These are phyloP conservation scores for Fabriciana adippe DNA, from an alignment of 2,888 invertebrate species.

Conservation along the genomic window DNA sequence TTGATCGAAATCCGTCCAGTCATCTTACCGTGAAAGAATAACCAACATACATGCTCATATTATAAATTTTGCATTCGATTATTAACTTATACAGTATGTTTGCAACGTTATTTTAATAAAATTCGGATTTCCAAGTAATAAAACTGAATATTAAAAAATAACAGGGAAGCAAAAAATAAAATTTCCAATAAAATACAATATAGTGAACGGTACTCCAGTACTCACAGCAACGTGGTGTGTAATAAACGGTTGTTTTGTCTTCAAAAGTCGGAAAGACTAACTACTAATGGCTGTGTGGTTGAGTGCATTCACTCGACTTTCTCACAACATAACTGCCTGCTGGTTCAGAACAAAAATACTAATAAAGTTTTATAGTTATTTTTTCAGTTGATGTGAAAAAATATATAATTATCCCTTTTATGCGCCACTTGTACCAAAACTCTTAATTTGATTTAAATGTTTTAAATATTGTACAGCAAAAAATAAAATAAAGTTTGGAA, in stretches of 20 bases:
- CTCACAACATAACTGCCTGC: conserved; percentile 17
- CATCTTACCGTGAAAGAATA: too few relatives aligned
- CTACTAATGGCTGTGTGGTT: conserved; percentile 17
- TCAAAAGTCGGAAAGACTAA: conserved; percentile 19
- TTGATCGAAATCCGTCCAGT: too few relatives aligned
- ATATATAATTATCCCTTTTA: too few relatives aligned
- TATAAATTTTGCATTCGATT: too few relatives aligned
- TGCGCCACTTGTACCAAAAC: too few relatives aligned
- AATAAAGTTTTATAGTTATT: neutral
- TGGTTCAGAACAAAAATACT: neutral
- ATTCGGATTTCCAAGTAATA: too few relatives aligned
- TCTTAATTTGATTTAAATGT: too few relatives aligned
- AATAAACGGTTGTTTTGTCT: conserved; percentile 20
- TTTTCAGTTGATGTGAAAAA: neutral
- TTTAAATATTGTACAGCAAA: too few relatives aligned
- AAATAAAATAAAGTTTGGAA: too few relatives aligned
- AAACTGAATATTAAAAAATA: neutral
- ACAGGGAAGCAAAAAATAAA: neutral
- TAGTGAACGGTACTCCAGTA: conserved; percentile 11
- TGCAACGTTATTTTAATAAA: too few relatives aligned
- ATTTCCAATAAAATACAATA: neutral
- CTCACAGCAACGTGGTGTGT: conserved; percentile 10
- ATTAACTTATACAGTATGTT: too few relatives aligned
- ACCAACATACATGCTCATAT: too few relatives aligned
- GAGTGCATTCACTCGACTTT: conserved; percentile 20